A percentile compares a stretch with the other conserved stretches of the same genome.
Conservation (phyloP, 1,140 invertebrate species). For the Adoxophyes honmai region DNA sequence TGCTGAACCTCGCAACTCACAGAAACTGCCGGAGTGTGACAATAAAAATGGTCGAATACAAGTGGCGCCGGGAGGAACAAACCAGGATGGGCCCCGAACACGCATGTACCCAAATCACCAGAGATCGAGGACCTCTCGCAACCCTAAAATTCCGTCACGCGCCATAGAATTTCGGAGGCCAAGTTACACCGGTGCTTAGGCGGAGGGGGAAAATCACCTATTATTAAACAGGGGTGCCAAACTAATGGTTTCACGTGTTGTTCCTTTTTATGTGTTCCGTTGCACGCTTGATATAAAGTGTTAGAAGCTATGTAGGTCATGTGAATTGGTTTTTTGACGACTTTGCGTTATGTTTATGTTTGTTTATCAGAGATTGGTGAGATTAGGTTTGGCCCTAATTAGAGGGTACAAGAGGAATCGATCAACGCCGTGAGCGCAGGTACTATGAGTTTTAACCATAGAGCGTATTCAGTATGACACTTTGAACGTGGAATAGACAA, state of each 20-base stretch:
- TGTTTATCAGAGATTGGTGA: background rate
- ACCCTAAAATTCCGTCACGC: slow-evolving; percentile 11
- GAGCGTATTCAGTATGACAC: no score
- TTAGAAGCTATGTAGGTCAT: slow-evolving; percentile 32
- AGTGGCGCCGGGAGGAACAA: slow-evolving; percentile 62
- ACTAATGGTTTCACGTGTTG: slow-evolving; percentile 62
- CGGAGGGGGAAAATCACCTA: slow-evolving; percentile 57
- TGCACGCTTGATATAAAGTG: slow-evolving; percentile 55
- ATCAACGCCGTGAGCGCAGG: background rate
- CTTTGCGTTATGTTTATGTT: background rate
- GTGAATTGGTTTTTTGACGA: slow-evolving; percentile 7
- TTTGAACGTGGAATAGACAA: no score
- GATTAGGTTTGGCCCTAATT: slow-evolving; percentile 6
- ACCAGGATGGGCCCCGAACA: slow-evolving; percentile 53
- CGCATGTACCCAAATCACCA: slow-evolving; percentile 46
- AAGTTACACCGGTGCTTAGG: slow-evolving; percentile 37
- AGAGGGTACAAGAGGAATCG: background rate
- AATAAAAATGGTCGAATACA: slow-evolving; percentile 63
- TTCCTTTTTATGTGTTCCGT: slow-evolving; percentile 67
- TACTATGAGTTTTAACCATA: no score
- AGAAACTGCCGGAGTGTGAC: slow-evolving; percentile 59
- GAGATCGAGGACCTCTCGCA: slow-evolving; percentile 25
- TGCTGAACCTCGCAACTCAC: slow-evolving; percentile 51
- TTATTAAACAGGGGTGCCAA: slow-evolving; percentile 66
- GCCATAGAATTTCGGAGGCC: slow-evolving; percentile 27